Evolutionary conservation across 2,113 vertebrate species (phyloP).

Genomic region (Ameiurus melas): DNA sequence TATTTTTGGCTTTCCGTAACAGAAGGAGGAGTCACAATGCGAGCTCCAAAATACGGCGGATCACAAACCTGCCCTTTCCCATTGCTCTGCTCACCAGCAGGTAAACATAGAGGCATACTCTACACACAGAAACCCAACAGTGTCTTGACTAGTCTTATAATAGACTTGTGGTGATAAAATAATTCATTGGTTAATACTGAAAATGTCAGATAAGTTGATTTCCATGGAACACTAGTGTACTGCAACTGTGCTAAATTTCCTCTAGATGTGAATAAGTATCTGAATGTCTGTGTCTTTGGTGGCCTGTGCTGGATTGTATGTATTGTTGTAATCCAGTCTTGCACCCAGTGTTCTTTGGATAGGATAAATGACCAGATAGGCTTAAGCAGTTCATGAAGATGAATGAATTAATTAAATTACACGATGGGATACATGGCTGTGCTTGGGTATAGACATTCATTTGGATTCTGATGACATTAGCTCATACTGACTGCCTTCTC

Average conservation of each 20-base stretch:
- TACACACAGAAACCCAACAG: too few relatives aligned
- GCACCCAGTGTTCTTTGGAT: background rate
- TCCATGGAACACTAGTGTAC: background rate
- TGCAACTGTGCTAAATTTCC: background rate
- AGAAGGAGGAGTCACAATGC: too few relatives aligned
- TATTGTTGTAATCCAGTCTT: background rate
- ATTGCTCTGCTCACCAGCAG: too few relatives aligned
- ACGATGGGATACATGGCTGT: background rate
- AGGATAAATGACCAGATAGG: background rate
- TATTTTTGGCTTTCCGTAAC: too few relatives aligned
- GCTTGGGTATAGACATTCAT: background rate
- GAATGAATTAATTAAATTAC: background rate
- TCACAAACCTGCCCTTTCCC: too few relatives aligned
- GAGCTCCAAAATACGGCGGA: too few relatives aligned
- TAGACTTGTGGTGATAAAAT: too few relatives aligned
- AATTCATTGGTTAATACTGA: too few relatives aligned
- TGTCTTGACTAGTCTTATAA: too few relatives aligned
- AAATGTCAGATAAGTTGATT: background rate
- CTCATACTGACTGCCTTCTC: background rate
- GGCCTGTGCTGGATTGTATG: background rate
- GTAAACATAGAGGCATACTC: too few relatives aligned
- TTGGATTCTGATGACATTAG: background rate
- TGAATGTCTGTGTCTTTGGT: background rate
- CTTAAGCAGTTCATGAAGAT: background rate
- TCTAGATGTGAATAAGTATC: background rate